These are phyloP conservation scores for Trichomycterus rosablanca DNA, from an alignment of 2,113 vertebrate genomes.

Conservation along the genomic window DNA sequence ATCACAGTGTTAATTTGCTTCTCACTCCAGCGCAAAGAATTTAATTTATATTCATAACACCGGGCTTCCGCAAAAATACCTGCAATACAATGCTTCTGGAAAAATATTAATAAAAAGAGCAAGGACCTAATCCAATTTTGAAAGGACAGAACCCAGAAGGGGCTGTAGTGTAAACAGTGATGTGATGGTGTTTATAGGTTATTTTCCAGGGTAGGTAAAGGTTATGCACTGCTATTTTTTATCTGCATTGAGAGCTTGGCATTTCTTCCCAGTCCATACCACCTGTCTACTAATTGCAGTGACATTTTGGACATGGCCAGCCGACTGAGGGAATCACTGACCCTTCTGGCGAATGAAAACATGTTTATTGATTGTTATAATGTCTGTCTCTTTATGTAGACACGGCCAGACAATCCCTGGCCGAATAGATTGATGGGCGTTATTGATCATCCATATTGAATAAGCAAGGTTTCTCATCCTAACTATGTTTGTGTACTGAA, in stretches of 20 bases:
- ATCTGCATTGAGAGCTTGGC: slow-evolving; percentile 39
- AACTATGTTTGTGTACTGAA: too few species aligned
- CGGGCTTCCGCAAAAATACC: too few species aligned
- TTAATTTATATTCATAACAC: too few species aligned
- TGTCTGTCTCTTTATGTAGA: slow-evolving; percentile 19
- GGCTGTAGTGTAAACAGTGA: slow-evolving; percentile 35
- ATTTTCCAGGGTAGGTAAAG: slow-evolving; percentile 27
- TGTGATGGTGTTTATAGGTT: slow-evolving; percentile 39
- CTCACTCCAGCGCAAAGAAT: too few species aligned
- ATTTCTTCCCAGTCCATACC: slow-evolving; percentile 41
- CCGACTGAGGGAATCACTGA: slow-evolving; percentile 7
- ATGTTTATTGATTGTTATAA: slow-evolving; percentile 34
- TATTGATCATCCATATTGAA: slow-evolving; percentile 40
- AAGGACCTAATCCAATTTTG: slow-evolving; percentile 22
- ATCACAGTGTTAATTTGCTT: too few species aligned
- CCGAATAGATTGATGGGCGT: slow-evolving; percentile 31
- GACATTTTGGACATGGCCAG: slow-evolving; percentile 43
- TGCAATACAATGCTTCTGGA: slow-evolving; percentile 3
- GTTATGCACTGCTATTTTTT: slow-evolving; percentile 36
- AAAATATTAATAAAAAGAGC: slow-evolving; percentile 17
- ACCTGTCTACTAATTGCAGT: slow-evolving; percentile 47
- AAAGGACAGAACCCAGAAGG: slow-evolving; percentile 43
- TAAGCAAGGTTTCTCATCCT: slow-evolving; percentile 11
- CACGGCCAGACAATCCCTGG: slow-evolving; percentile 19
- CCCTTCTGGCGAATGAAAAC: slow-evolving; percentile 18